Conservation (phyloP, 2,888 invertebrate species). For the Eupithecia inturbata region DNA sequence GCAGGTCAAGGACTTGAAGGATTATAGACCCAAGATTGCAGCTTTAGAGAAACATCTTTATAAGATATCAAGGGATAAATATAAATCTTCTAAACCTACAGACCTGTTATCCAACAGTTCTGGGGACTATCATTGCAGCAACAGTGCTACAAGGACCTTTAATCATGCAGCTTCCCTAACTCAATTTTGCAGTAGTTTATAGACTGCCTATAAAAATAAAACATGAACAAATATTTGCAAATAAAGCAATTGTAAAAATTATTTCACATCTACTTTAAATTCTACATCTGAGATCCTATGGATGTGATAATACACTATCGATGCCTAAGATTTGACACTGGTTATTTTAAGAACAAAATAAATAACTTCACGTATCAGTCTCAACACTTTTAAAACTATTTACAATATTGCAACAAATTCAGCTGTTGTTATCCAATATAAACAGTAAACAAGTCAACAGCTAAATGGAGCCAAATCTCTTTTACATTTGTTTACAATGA, state of each 20-base stretch:
- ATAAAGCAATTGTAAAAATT: slow-evolving; percentile 34
- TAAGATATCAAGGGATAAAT: slow-evolving; percentile 5
- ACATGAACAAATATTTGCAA: slow-evolving; percentile 31
- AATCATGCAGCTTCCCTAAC: not conserved
- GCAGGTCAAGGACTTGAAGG: not conserved
- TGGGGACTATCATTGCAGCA: not conserved
- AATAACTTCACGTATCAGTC: slow-evolving; percentile 83
- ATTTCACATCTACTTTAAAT: slow-evolving; percentile 56
- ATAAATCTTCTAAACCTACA: slow-evolving; percentile 1
- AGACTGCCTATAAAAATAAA: slow-evolving; percentile 17
- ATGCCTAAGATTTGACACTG: slow-evolving; percentile 79
- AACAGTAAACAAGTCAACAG: slow-evolving; percentile 50
- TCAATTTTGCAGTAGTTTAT: slow-evolving; percentile 5
- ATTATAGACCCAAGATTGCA: not conserved
- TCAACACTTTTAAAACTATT: slow-evolving; percentile 80
- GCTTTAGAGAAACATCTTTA: not conserved
- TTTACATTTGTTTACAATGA: slow-evolving; percentile 48
- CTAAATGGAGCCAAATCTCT: slow-evolving; percentile 53
- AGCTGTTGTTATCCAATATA: slow-evolving; percentile 58
- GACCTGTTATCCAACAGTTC: not conserved
- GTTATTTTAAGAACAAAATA: slow-evolving; percentile 80
- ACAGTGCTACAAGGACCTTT: not conserved
- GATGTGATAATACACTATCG: slow-evolving; percentile 65
- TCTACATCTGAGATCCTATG: slow-evolving; percentile 72
- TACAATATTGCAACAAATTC: slow-evolving; percentile 77